Base-by-base conservation (phyloP, 2,797 vertebrate genomes). In the Ataeniobius toweri region DNA sequence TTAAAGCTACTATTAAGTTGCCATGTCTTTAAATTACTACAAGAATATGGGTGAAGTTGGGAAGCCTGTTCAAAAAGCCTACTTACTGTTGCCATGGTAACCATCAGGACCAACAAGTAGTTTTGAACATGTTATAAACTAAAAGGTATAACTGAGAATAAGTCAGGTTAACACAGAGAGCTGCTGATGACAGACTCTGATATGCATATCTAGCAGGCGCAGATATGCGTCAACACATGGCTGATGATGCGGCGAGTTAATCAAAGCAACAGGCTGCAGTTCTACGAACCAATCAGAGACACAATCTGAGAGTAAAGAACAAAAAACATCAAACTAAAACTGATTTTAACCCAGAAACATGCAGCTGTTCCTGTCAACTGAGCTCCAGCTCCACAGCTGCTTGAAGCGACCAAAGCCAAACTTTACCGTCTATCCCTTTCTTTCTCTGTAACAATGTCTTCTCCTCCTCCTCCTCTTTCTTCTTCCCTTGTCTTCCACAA, bases 171-270 rank as follows among this genome's bases (percentile, higher is more conserved):
- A 59, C 14, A 59, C 24, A 55, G 51, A 24, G 44, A 50, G 10
- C 31, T 12, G 18, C 31, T 53, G 48, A 31, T 67, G 50, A 72
- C 69, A 51, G 16, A 31, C 12, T 9, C 1, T 51, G 28, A 71
- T 31, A 8, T 36, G 28, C 13, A 6, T 22, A 6, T 31, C 13
- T 5, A 31, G 48, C 44, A 53, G 18, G 1, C 18, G 5, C 28
- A 71, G 26, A 18, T n/a, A 50, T 16, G 75, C 39, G 28, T 12
- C 78, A 82, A 83, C 88, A 91, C 84, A 82, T 91, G 90, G 89
- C 77, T 78, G n/a, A 53, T 56, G n/a, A 5, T 31, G 36, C 36
- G 2, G 71, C 24, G 1, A 41, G 51, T 71, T 31, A 71, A 71
- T 71, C 50, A 70, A 59, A 28, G 12, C 41, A 39, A 41, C 20